phyloP scores from a whole-genome alignment of 2,113 vertebrate genomes.

The Forbesichthys papilliferus region DNA sequence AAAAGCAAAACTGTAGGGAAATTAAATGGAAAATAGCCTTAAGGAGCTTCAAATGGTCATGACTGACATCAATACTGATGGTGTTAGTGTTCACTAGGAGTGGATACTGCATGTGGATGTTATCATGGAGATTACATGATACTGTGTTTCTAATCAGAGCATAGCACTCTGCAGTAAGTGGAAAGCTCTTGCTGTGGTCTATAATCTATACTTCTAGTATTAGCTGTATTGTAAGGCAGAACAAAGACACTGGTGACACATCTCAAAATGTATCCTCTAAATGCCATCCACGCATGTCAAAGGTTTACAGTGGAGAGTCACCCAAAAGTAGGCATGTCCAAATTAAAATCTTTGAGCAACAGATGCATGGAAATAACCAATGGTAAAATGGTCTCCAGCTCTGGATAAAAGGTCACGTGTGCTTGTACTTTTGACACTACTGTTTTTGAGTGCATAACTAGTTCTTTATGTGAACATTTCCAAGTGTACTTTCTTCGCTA shows the following conservation, averaged over 20 bases:
- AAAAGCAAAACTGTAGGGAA: slow-evolving; percentile 53
- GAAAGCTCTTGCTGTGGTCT: slow-evolving; percentile 25
- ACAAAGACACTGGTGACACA: slow-evolving; percentile 52
- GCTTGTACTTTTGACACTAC: slow-evolving; percentile 57
- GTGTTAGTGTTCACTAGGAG: slow-evolving; percentile 65
- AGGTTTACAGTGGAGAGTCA: slow-evolving; percentile 50
- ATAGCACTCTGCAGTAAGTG: slow-evolving; percentile 12
- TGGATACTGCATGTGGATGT: slow-evolving; percentile 50
- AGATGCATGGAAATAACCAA: slow-evolving; percentile 23
- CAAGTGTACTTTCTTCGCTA: slow-evolving; percentile 50
- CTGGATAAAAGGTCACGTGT: slow-evolving; percentile 53
- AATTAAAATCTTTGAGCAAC: slow-evolving; percentile 37
- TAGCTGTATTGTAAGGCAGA: slow-evolving; percentile 60
- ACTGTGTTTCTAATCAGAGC: slow-evolving; percentile 18
- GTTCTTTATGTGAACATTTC: slow-evolving; percentile 53
- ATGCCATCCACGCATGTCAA: neutral
- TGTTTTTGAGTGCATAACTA: slow-evolving; percentile 52
- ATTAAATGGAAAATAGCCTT: slow-evolving; percentile 34
- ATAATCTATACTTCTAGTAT: slow-evolving; percentile 30
- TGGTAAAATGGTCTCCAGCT: slow-evolving; percentile 28
- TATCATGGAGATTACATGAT: slow-evolving; percentile 12
- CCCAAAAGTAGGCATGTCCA: slow-evolving; percentile 68
- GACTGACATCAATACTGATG: slow-evolving; percentile 34
- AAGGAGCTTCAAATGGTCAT: slow-evolving; percentile 33
- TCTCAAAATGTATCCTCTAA: slow-evolving; percentile 36